Base-by-base conservation (phyloP, 2,888 invertebrate species). In the Acleris literana region DNA sequence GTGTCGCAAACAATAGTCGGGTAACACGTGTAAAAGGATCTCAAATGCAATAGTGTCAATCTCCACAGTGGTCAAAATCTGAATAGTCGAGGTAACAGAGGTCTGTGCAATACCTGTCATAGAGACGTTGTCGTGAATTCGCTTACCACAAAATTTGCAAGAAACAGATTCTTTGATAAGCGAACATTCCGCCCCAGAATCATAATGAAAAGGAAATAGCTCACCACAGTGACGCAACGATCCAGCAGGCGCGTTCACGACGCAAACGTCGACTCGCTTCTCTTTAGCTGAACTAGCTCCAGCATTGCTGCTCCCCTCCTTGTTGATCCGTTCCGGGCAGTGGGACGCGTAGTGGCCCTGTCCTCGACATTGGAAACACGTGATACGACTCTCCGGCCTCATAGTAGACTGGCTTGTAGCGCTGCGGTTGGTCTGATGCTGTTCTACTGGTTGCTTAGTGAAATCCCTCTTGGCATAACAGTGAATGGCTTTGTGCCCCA, bases 171-270 rank as follows among this genome's bases (percentile, higher is more conserved):
- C 51, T 55, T 68, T 71, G 17, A 73, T 54, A 2, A 74, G 59
- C 25, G 71, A 72, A 20, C 73, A 76, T 53, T 72, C 71, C 1
- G 73, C 70, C 9, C 73, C 73, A 5, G 72, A 72, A 61, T 72
- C 74, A 52, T 44, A 74, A 62, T 25, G 59, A 71, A 71, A 75
- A 44, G 52, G 9, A 66, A 68, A 68, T 22, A 22, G 9, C 73
- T 71, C 68, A 75, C 75, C 73, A 4, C 13, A 11, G 49, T 54
- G 43, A 6, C 11, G 13, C n/a, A 61, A 18, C 2, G 44, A n/a
- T 17, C 53, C 52, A 46, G 49, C 2, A n/a, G 22, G 44, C 3
- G 17, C 17, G 3, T 22, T 16, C 13, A 43, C 44, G 17, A 1
- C 18, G 44, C 61, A 61, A n/a, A 29, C 5, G 53, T 61, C 49